Evolutionary conservation across 2,888 invertebrate genomes (phyloP).

Genomic region (Nephrotoma flavescens): DNA sequence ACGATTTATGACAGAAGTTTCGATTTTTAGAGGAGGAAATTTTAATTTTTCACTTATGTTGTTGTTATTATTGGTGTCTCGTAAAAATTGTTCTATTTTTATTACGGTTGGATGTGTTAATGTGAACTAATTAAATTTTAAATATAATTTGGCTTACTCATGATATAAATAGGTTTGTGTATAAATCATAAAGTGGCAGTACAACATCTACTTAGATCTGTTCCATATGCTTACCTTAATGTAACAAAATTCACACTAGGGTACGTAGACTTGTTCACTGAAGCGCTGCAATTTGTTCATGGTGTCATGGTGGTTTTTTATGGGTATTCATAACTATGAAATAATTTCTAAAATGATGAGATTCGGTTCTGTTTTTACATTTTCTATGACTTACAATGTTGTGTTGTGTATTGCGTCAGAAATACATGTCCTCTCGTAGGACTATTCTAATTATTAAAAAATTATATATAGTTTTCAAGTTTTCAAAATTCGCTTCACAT

Average conservation of each 20-base stretch:
- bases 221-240: not conserved
- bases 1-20: not conserved
- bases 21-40: not conserved
- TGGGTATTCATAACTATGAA: not conserved
- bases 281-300: not conserved
- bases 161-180: not conserved
- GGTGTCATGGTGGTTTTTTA: not conserved
- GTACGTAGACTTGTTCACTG: not conserved
- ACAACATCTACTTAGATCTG: not conserved
- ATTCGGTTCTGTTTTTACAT: not conserved
- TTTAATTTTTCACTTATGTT: not conserved
- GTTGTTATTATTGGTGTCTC: not conserved
- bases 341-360: not conserved
- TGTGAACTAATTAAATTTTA: not conserved
- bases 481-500: too few relatives aligned
- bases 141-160: not conserved
- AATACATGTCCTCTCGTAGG: not conserved
- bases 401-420: not conserved
- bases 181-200: not conserved
- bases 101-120: not conserved
- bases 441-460: not conserved
- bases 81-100: not conserved
- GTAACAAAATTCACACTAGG: not conserved
- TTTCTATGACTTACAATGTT: not conserved
- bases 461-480: not conserved